These are phyloP conservation scores for Notarius lentiginosus DNA, from an alignment of 2,113 vertebrate species.

Conservation along the genomic window DNA sequence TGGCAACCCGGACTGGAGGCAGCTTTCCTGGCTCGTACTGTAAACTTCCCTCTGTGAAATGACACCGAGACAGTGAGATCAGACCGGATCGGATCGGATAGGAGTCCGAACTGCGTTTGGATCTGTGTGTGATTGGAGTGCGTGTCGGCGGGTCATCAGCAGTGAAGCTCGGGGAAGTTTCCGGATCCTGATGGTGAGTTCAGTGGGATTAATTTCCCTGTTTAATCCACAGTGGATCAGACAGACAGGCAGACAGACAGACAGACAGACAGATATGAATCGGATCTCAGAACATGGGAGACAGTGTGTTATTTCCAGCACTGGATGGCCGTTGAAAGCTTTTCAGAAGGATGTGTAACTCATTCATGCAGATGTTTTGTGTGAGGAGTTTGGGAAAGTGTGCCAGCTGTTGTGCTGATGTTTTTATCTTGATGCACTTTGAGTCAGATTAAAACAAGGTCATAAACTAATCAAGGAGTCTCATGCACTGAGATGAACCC, in stretches of 20 bases:
- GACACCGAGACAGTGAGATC: neutral
- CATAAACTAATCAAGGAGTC: neutral
- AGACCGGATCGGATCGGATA: neutral
- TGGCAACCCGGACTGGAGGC: slow-evolving; percentile 23
- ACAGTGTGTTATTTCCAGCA: neutral
- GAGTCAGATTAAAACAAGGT: neutral
- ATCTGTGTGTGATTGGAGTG: neutral
- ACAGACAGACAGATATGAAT: neutral
- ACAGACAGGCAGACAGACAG: neutral
- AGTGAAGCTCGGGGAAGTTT: neutral
- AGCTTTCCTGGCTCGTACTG: neutral
- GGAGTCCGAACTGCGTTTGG: neutral
- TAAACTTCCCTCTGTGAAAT: slow-evolving; percentile 18
- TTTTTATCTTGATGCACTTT: slow-evolving; percentile 14
- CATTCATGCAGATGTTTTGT: neutral
- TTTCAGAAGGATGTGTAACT: neutral
- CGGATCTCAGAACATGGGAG: neutral
- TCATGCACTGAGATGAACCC: neutral
- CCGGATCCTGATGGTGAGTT: slow-evolving; percentile 30
- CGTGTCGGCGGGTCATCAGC: neutral
- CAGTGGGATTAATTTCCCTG: neutral
- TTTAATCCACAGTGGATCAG: neutral
- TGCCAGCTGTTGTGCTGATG: neutral
- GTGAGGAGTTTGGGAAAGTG: neutral
- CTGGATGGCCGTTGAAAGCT: neutral